Percentiles rank a stretch among this genome's conserved stretches.
These are phyloP conservation scores for Hoplodrina blanda DNA, from an alignment of 2,888 invertebrate species.

Conservation along the genomic window DNA sequence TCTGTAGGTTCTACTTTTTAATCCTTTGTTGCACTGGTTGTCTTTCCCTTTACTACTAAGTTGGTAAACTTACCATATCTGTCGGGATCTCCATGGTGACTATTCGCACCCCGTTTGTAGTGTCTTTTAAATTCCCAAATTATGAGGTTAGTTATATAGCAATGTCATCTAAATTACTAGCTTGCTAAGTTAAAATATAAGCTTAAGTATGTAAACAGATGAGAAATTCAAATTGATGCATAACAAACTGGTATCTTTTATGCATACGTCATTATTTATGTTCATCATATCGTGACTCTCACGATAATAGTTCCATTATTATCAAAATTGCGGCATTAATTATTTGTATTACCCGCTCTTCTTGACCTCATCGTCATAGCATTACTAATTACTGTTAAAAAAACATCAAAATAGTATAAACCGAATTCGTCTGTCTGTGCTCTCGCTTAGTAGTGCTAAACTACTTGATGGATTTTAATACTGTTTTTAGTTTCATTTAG, in stretches of 20 bases:
- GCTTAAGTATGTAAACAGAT: conserved; percentile 9
- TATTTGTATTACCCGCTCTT: conserved; percentile 22
- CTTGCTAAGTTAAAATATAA: not conserved
- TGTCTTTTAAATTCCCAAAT: too few species aligned
- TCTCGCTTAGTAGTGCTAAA: not conserved
- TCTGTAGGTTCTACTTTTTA: not conserved
- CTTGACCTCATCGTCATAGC: conserved; percentile 34
- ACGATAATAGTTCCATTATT: conserved; percentile 14
- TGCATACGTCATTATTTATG: conserved; percentile 13
- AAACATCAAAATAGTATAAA: not conserved
- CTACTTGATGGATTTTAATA: not conserved
- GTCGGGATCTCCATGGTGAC: too few species aligned
- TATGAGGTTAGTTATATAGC: too few species aligned
- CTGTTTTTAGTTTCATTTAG: not conserved
- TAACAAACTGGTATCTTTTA: conserved; percentile 12
- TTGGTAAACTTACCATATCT: too few species aligned
- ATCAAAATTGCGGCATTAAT: conserved; percentile 25
- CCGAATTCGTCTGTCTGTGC: not conserved
- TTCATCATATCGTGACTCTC: conserved; percentile 12
- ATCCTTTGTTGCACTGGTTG: not conserved
- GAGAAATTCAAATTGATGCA: not conserved
- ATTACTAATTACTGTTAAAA: conserved; percentile 32
- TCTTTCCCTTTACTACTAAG: not conserved
- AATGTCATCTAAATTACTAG: too few species aligned
- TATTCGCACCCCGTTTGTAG: too few species aligned